Evolutionary conservation across 2,113 vertebrate genomes (phyloP).

Genomic region (Myrmecobius fasciatus): DNA sequence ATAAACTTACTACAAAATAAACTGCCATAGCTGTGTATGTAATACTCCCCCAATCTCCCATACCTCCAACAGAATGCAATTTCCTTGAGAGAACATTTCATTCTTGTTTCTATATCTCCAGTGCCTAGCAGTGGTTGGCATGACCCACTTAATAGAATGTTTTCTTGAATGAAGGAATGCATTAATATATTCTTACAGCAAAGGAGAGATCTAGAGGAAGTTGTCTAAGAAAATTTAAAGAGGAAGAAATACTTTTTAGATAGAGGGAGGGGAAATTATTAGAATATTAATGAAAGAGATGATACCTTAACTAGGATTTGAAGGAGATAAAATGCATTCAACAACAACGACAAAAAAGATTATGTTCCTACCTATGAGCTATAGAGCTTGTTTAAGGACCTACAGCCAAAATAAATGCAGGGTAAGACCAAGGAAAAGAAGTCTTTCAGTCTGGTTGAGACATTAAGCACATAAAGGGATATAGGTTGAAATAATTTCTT

Average conservation of each 20-base stretch:
- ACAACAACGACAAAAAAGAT: background rate
- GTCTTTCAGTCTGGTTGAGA: background rate
- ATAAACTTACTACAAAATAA: no score
- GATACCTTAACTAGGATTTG: background rate
- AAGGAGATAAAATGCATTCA: background rate
- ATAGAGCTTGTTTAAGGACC: background rate
- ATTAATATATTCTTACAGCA: background rate
- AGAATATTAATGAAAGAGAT: background rate
- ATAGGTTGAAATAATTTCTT: conserved; percentile 33
- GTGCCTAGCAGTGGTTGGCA: background rate
- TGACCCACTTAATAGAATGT: background rate
- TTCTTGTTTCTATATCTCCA: background rate
- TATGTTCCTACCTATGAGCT: background rate
- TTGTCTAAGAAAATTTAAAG: background rate
- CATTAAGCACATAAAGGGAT: background rate
- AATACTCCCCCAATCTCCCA: background rate
- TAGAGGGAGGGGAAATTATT: background rate
- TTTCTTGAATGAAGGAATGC: background rate
- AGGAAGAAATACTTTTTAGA: background rate
- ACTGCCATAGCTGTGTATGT: background rate
- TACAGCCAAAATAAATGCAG: background rate
- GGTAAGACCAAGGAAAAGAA: no score
- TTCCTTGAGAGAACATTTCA: background rate
- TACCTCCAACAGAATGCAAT: background rate
- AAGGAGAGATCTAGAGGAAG: background rate